phyloP scores from a whole-genome alignment of 2,113 vertebrate genomes.

The Brachionichthys hirsutus region DNA sequence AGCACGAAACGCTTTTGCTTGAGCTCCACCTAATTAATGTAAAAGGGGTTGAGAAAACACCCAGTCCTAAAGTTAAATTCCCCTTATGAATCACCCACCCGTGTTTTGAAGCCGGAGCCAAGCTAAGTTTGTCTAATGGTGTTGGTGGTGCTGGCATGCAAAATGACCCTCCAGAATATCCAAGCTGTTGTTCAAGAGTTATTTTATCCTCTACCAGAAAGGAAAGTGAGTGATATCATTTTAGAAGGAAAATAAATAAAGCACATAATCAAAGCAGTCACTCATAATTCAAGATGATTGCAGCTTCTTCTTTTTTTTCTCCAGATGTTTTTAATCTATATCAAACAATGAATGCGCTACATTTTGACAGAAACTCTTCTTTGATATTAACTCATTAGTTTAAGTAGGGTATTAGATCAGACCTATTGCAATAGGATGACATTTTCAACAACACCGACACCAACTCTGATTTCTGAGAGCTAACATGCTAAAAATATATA shows the following conservation, averaged over 20 bases:
- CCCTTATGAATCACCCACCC: constrained; percentile 51
- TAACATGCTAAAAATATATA: not conserved
- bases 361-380: constrained; percentile 9
- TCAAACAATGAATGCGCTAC: constrained; percentile 12
- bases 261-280: constrained; percentile 21
- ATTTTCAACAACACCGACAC: not conserved
- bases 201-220: constrained; percentile 14
- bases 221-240: constrained; percentile 22
- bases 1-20: constrained; percentile 33
- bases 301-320: not conserved
- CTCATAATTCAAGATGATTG: constrained; percentile 28
- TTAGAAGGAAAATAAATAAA: constrained; percentile 2
- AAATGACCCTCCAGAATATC: constrained; percentile 41
- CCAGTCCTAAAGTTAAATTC: constrained; percentile 37
- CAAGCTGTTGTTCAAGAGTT: constrained; percentile 22
- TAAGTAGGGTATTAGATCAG: constrained; percentile 11
- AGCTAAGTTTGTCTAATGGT: constrained; percentile 36
- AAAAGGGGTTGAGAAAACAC: constrained; percentile 36
- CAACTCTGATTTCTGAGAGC: not conserved
- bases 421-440: not conserved
- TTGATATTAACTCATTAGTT: constrained; percentile 28
- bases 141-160: constrained; percentile 48
- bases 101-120: constrained; percentile 44
- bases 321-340: not conserved
- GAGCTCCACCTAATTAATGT: constrained; percentile 32